Base-by-base conservation (phyloP, 2,797 vertebrate genomes). In the Notolepis coatsorum region DNA sequence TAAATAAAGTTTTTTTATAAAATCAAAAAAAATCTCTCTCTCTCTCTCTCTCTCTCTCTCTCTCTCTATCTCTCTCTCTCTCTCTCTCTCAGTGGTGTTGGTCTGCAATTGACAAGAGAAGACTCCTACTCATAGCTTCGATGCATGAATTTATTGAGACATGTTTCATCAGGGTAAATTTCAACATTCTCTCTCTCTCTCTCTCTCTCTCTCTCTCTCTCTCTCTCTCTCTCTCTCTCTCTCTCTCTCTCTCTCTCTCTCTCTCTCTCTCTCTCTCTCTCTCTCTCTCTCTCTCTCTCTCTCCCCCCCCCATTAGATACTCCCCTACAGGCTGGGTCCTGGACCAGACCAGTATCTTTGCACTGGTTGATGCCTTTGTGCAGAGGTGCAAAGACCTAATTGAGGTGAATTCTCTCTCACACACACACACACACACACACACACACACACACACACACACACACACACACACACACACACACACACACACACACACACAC, bases 331-430 rank as follows among this genome's bases (percentile, higher is more conserved):
- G 79, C 54, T 96, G 94, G 94, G 75, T 87, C 35, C 74, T 96
- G 25, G 93, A 95, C 70, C 82, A 94, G 68, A 92, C 83, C 28
- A 92, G 73, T 24, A 92, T 96, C 71, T 96, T 96, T 33, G 91
- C 93, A 41, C 84, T 93, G 64, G 82, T 94, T 23, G 95, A 97
- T 37, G 90, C 92, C 8, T 96, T 94, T 25, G 86, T 96, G 57
- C 93, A 94, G 55, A 92, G 95, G 58, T 95, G 95, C 81, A 93
- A 84, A 82, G 93, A 95, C 42, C 89, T 97, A n/a, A 84, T 94
- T 24, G 94, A 96, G 95, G 96, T 96, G 75, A 68, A 89, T 69
- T 61, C 23, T 31, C 49, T 53, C 6, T 43, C 21, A 27, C 3
- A 18, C 18, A 61, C 52, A 45, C 63, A 75, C 65, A 65, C 53